Evolutionary conservation across 1,140 invertebrate species (phyloP), one percentile per base, ranked within the genome.

Genomic region (Drosophila busckii): DNA sequence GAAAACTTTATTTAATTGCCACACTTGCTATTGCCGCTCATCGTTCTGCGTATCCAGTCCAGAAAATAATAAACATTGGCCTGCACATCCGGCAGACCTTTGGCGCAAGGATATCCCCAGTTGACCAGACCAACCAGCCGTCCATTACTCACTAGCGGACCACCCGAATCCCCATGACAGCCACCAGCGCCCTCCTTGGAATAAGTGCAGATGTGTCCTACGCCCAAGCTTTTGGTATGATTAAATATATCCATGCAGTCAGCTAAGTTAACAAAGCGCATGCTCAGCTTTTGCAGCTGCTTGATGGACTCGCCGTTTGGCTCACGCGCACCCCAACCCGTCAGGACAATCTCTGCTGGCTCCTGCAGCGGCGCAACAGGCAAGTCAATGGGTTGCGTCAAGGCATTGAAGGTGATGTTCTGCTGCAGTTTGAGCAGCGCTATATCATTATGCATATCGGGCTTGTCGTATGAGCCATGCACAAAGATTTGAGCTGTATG

Each of bases 171-270:
- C 9, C 88, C 88, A 70, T 91, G 88, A 45, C 90, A 91, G 17
- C 89, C 86, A 2, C 90, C 91, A 82, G 91, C 88, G 6, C 90
- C 90, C 9, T 44, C 40, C 58, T 87, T 89, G 2, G 90, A 91
- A 7, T 90, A 86, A 0, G 91, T 91, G 58, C 91, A 92, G 28
- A 92, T 89, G 64, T 92, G 89, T 2, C 83, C 73, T 7, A 66
- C 41, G 0, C 67, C 84, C 46, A 82, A 29, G 28, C 35, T 54
- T 22, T 19, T 55, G 12, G 75, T 67, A 4, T 76, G 37, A 10
- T 78, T 63, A 12, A 83, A 70, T 15, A 58, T 61, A 0, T 40
- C 34, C 6, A 53, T 46, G 32, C 86, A 88, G n/a, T 82, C 52
- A 0, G 55, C 42, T 3, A 61, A 25, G 0, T 26, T 16, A 3